Base-by-base conservation (phyloP, 2,888 invertebrate species). In the Acronicta leporina region DNA sequence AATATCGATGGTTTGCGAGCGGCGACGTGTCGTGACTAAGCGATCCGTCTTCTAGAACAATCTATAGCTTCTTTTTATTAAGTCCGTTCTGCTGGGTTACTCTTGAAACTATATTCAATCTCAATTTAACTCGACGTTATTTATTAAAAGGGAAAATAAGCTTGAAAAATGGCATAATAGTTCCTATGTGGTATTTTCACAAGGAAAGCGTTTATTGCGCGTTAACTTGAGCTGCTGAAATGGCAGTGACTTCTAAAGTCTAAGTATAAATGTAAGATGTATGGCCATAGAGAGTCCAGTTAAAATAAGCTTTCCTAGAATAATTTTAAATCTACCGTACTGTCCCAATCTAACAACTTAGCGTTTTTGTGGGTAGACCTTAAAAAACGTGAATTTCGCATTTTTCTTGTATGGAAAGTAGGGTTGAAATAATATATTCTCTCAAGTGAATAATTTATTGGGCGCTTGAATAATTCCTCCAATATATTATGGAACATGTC, bases 401-500 rank as follows among this genome's bases (percentile, higher is more conserved):
- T 65, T 55, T 38, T 49, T 44, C 41, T 38, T 40, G 9, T 15
- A 54, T 49, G 50, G 25, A 48, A 48, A 68, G 52, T 38, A 57
- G 45, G 59, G 45, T 38, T 33, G 14, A 30, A 60, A 58, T 62
- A 61, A 55, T 49, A 41, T 52, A 46, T 46, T 55, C 45, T 57
- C 14, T 49, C 53, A 54, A 20, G 42, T 38, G 52, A 44, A 58
- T 65, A 47, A 49, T 67, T 59, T 67, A 61, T 59, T 41, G 33
- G 13, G 30, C 43, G 11, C 43, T 16, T 51, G 50, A 58, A 58
- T 55, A 40, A 45, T 38, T 43, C 45, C 16, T 41, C 15, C 45
- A 30, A 46, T 46, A 46, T 30, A 46, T 46, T 30, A 46, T 30
- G 30, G 45, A 15, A 14, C 5, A 30, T 46, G 45, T 30, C 44